A percentile compares a stretch with the other conserved stretches of the same genome.
phyloP scores from a whole-genome alignment of 1,140 invertebrate genomes.

The Rhagoletis zephyria region DNA sequence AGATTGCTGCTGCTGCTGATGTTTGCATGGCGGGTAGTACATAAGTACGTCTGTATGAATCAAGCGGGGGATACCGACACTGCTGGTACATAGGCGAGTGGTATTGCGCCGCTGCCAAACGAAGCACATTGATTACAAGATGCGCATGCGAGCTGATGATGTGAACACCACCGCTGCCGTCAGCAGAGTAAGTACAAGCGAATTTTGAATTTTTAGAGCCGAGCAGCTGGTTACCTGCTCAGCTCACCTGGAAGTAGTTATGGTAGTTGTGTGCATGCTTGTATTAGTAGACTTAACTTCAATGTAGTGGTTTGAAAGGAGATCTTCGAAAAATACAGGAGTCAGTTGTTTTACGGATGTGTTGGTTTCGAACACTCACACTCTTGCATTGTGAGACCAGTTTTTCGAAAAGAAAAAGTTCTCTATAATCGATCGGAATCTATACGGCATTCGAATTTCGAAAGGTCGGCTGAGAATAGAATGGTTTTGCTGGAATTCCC shows the following conservation, averaged over 20 bases:
- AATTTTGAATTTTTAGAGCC: neutral
- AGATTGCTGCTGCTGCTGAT: neutral
- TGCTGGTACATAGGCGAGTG: neutral
- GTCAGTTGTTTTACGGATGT: neutral
- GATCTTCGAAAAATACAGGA: neutral
- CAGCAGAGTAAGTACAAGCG: conserved; percentile 22
- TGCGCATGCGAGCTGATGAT: conserved; percentile 39
- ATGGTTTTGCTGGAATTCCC: neutral
- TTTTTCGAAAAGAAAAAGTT: neutral
- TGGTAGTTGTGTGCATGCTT: neutral
- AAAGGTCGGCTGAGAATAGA: conserved; percentile 1
- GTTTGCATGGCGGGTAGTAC: neutral
- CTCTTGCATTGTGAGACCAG: neutral
- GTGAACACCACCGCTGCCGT: neutral
- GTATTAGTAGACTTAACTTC: conserved; percentile 3
- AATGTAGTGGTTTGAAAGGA: conserved; percentile 31
- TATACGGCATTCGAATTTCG: neutral
- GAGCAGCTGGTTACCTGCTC: neutral
- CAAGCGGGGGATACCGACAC: neutral
- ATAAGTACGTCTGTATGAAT: neutral
- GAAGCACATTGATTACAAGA: neutral
- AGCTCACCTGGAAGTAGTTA: conserved; percentile 2
- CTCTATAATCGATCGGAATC: conserved; percentile 13
- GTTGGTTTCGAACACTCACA: conserved; percentile 41
- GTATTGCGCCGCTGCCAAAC: conserved; percentile 8